phyloP scores from a whole-genome alignment of 2,113 vertebrate species.

The Pavo muticus region DNA sequence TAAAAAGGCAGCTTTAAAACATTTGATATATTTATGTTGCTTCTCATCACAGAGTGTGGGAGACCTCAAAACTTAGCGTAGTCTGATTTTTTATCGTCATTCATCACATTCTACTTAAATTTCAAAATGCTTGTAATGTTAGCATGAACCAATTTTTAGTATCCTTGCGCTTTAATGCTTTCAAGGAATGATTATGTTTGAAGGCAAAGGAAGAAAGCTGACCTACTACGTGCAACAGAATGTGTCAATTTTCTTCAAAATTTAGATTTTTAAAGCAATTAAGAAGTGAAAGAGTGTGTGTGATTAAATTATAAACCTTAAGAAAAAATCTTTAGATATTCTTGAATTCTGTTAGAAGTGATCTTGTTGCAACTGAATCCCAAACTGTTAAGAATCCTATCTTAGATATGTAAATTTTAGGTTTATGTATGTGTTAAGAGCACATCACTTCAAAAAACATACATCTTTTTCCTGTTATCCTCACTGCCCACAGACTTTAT shows the following conservation, averaged over 20 bases:
- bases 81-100: not conserved
- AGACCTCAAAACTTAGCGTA: not conserved
- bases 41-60: not conserved
- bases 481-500: not conserved
- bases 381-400: not conserved
- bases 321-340: not conserved
- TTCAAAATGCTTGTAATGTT: not conserved
- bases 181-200: not conserved
- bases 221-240: fast-evolving
- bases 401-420: not conserved
- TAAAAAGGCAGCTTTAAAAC: not conserved
- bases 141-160: not conserved
- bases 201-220: not conserved
- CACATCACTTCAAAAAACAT: fast-evolving
- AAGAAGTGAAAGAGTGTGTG: not conserved
- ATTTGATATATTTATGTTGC: not conserved
- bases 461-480: not conserved
- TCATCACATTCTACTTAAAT: not conserved
- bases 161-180: not conserved
- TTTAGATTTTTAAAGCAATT: not conserved
- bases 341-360: not conserved
- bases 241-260: not conserved
- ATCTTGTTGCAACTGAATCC: not conserved
- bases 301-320: not conserved
- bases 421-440: not conserved